Conservation (phyloP, 2,113 vertebrate species). For the Micromys minutus region DNA sequence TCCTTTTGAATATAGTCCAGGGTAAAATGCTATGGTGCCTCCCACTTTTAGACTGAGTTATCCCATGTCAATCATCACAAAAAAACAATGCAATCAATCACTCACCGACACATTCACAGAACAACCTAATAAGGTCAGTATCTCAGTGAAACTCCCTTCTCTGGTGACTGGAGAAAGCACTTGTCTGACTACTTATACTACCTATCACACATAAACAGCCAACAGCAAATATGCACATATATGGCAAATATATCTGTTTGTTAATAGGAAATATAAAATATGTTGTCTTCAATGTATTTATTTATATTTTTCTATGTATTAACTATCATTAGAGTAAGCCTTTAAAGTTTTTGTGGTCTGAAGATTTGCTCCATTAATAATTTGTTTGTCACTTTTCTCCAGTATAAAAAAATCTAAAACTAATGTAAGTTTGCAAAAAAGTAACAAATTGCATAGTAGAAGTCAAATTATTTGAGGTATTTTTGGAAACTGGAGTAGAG, state of each 20-base stretch:
- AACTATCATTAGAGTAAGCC: background rate
- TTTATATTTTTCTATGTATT: background rate
- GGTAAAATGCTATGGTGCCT: background rate
- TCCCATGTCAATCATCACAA: background rate
- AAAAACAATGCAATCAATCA: background rate
- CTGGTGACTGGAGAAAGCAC: no score
- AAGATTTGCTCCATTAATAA: constrained; percentile 9
- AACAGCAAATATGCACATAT: background rate
- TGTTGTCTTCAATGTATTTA: background rate
- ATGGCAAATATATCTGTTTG: background rate
- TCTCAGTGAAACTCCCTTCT: background rate
- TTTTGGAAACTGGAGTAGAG: background rate
- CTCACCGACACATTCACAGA: background rate
- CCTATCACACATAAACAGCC: background rate
- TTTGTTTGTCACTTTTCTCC: background rate
- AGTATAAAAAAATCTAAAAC: background rate
- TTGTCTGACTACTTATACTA: background rate
- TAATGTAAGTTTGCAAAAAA: background rate
- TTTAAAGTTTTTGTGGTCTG: background rate
- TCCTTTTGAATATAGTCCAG: background rate
- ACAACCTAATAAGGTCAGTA: background rate
- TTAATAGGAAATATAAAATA: background rate
- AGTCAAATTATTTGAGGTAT: background rate
- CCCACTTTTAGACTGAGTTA: background rate
- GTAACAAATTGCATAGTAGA: background rate